Percentiles rank a stretch among this genome's conserved stretches.
phyloP scores from a whole-genome alignment of 2,113 vertebrate species.

The Pholis gunnellus region DNA sequence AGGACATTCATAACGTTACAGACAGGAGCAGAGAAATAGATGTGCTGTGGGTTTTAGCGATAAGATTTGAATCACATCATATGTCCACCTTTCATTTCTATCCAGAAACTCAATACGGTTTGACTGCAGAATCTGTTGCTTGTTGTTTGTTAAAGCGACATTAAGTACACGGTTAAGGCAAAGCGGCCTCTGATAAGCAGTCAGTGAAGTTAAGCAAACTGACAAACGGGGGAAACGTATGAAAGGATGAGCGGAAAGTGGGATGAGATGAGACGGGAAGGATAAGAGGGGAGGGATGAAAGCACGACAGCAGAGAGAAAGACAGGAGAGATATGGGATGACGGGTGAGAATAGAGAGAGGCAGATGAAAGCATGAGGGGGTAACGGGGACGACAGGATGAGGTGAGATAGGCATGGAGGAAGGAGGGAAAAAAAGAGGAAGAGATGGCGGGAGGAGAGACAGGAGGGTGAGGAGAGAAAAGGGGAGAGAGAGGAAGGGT shows the following conservation, averaged over 20 bases:
- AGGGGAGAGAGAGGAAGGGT: neutral
- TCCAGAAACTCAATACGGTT: neutral
- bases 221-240: slow-evolving; percentile 52
- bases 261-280: slow-evolving; percentile 62
- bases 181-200: slow-evolving; percentile 55
- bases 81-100: neutral
- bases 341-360: slow-evolving; percentile 53
- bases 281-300: slow-evolving; percentile 69
- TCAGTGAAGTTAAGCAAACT: slow-evolving; percentile 52
- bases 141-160: slow-evolving; percentile 40
- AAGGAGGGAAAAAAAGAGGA: slow-evolving; percentile 39
- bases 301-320: slow-evolving; percentile 60
- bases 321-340: slow-evolving; percentile 63
- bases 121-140: slow-evolving; percentile 20
- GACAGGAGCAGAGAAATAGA: neutral
- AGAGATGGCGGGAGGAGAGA: slow-evolving; percentile 16
- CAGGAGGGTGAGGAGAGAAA: neutral
- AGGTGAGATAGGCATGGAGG: slow-evolving; percentile 39
- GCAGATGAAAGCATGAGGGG: slow-evolving; percentile 61
- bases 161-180: slow-evolving; percentile 48
- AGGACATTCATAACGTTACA: neutral
- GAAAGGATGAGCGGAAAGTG: slow-evolving; percentile 51
- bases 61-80: neutral
- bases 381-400: slow-evolving; percentile 47
- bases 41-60: neutral